These are phyloP conservation scores for Suricata suricatta DNA, from an alignment of 2,113 vertebrate species.

Conservation along the genomic window DNA sequence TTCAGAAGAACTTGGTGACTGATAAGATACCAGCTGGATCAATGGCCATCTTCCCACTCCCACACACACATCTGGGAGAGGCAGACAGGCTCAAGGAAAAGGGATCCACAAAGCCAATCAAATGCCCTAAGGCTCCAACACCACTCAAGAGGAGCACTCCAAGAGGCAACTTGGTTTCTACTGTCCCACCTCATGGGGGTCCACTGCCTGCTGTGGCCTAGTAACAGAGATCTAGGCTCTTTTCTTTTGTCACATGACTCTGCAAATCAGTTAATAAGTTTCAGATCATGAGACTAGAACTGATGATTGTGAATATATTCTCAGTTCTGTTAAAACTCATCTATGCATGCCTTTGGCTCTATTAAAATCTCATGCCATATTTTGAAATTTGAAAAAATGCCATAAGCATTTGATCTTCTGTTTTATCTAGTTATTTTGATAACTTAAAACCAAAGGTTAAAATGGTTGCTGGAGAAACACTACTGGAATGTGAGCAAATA, in stretches of 20 bases:
- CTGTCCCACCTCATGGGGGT: background rate
- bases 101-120: background rate
- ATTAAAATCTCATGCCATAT: background rate
- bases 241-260: background rate
- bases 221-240: background rate
- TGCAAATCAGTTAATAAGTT: background rate
- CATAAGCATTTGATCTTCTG: background rate
- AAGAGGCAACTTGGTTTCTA: background rate
- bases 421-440: slow-evolving; percentile 14
- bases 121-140: background rate
- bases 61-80: background rate
- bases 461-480: background rate
- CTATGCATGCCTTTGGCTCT: background rate
- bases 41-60: background rate
- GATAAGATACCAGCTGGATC: background rate
- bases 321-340: background rate
- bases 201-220: background rate
- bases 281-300: background rate
- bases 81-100: background rate
- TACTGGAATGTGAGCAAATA: background rate
- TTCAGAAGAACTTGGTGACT: background rate
- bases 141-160: background rate
- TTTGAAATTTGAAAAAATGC: background rate
- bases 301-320: background rate
- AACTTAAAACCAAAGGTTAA: background rate